Evolutionary conservation across 2,888 invertebrate species (phyloP), one percentile per base, ranked within the genome.

Genomic region (Cylindroiulus punctatus): DNA sequence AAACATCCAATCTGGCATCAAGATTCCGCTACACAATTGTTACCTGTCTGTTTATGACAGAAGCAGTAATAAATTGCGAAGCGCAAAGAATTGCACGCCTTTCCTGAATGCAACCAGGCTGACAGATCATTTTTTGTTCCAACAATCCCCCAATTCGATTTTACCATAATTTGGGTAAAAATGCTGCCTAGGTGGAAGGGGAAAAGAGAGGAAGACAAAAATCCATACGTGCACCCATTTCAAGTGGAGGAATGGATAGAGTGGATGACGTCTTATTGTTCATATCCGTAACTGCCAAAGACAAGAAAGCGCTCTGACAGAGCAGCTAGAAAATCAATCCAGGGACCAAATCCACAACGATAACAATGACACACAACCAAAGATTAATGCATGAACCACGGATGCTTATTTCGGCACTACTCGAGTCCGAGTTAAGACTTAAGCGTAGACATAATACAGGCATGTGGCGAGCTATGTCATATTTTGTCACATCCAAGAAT

Each of bases 21-120:
- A 65, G 65, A 65, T 65, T 65, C 65, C 65, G 65, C 65, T 65
- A 65, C 65, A 65, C 65, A 65, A 65, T 65, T 65, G 65, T 65
- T 65, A 65, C 65, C 65, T 65, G 65, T 65, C 65, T 65, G 65
- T 65, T 65, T 65, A 65, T 65, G 65, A 65, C 65, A 65, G 65
- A 65, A 65, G 26, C 7, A 65, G 65, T 65, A 65, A 65, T 65
- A 65, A 65, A 65, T 65, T 65, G 65, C 65, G 65, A 65, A 65
- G 65, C 65, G 65, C 26, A 26, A 65, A 65, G 65, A 65, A 65
- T 65, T 22, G 22, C 65, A 65, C 26, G 65, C 65, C 65, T 65
- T n/a, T 65, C 65, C 26, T 65, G 65, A 65, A 65, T 65, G 65
- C 22, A 22, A 65, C 22, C 65, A 26, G 26, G 65, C 65, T 65